These are phyloP conservation scores for Otolemur crassicaudatus DNA, from an alignment of 2,797 vertebrate species.

Conservation along the genomic window DNA sequence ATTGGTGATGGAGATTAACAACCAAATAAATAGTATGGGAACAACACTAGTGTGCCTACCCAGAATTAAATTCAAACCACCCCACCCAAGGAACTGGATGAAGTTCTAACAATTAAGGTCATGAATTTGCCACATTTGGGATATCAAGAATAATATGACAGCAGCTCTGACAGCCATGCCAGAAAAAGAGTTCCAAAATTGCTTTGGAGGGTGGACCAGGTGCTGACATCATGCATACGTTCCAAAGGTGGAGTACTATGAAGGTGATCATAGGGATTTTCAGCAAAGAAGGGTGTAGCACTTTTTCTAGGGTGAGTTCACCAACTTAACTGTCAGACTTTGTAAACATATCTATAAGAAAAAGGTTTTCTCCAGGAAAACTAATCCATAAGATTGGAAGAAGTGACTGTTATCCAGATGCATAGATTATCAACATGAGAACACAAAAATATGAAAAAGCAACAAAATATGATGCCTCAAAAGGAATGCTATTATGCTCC, in stretches of 20 bases:
- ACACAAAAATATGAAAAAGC: neutral
- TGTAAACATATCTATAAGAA: neutral
- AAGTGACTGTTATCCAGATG: neutral
- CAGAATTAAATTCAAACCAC: neutral
- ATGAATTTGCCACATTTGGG: too few species aligned
- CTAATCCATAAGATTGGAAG: neutral
- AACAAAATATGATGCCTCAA: neutral
- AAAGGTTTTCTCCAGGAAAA: neutral
- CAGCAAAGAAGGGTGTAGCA: too few species aligned
- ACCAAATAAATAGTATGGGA: neutral
- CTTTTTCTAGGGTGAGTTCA: too few species aligned
- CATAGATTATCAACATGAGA: neutral
- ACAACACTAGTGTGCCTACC: neutral
- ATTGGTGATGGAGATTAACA: neutral
- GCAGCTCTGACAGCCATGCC: too few species aligned
- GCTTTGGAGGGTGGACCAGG: too few species aligned
- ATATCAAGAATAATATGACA: too few species aligned
- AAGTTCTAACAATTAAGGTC: too few species aligned
- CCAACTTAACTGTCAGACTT: too few species aligned
- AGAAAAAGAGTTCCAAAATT: too few species aligned
- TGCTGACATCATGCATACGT: too few species aligned
- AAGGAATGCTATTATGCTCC: neutral
- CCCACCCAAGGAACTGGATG: neutral
- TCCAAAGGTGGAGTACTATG: too few species aligned
- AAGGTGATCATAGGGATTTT: too few species aligned